These are phyloP conservation scores for Rhodeus uyekii DNA, from an alignment of 2,797 vertebrate genomes.

Conservation along the genomic window DNA sequence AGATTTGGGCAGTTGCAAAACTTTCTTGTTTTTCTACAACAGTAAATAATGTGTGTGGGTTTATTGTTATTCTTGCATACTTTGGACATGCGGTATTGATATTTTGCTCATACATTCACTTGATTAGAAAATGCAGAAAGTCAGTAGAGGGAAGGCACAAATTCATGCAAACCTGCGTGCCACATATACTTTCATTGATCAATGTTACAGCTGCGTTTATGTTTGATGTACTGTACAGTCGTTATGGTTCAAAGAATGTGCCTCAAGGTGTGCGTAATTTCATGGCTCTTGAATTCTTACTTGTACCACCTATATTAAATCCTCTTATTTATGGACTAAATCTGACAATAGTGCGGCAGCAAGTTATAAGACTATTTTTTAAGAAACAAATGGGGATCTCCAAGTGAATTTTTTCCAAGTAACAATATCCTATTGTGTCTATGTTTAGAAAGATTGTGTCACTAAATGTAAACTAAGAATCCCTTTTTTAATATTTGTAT, in stretches of 20 bases:
- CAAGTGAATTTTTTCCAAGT: neutral
- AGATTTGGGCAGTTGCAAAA: conserved; percentile 60
- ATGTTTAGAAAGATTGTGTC: neutral
- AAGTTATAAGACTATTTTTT: conserved; percentile 7
- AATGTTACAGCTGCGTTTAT: conserved; percentile 46
- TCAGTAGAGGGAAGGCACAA: conserved; percentile 47
- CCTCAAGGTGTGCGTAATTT: conserved; percentile 50
- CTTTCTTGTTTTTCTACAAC: conserved; percentile 57
- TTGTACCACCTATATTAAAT: conserved; percentile 54
- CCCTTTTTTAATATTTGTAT: no score
- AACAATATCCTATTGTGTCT: neutral
- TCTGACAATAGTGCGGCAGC: conserved; percentile 38
- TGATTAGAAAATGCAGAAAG: conserved; percentile 46
- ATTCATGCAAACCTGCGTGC: conserved; percentile 59
- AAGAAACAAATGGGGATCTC: conserved; percentile 2
- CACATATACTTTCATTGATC: conserved; percentile 52
- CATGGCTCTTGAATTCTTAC: conserved; percentile 49
- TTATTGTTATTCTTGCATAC: conserved; percentile 39
- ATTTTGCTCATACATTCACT: conserved; percentile 46
- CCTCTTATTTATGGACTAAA: conserved; percentile 54
- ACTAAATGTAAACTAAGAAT: no score
- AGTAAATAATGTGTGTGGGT: conserved; percentile 53
- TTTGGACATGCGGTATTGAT: conserved; percentile 54
- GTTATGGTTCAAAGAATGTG: conserved; percentile 39
- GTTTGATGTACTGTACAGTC: conserved; percentile 55